phyloP scores from a whole-genome alignment of 2,888 invertebrate genomes.

The Asteroscopus sphinx region DNA sequence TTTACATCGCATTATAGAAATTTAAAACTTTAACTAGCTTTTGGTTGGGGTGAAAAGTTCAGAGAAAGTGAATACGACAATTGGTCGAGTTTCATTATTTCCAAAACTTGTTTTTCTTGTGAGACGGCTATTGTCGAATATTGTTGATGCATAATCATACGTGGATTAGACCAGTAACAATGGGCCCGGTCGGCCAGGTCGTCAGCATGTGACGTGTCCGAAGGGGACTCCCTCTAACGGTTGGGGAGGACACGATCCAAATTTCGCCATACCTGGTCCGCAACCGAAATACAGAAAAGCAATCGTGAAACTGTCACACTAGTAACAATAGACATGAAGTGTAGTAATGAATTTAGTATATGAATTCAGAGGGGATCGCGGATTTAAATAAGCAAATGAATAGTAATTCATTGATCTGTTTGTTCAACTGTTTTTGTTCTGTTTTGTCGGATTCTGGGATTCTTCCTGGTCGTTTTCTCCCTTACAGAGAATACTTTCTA shows the following conservation, averaged over 20 bases:
- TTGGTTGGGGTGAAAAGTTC: constrained; percentile 68
- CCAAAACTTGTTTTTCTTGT: constrained; percentile 82
- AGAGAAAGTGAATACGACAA: constrained; percentile 80
- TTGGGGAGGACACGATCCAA: constrained; percentile 66
- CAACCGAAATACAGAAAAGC: constrained; percentile 44
- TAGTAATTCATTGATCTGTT: constrained; percentile 31
- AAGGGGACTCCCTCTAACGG: constrained; percentile 73
- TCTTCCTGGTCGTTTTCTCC: constrained; percentile 10
- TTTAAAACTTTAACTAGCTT: constrained; percentile 69
- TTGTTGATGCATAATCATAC: constrained; percentile 82
- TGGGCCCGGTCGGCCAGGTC: constrained; percentile 71
- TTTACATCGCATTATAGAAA: constrained; percentile 68
- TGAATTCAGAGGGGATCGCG: constrained; percentile 40
- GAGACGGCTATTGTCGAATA: constrained; percentile 71
- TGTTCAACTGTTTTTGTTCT: constrained; percentile 35
- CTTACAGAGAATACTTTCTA: constrained; percentile 1
- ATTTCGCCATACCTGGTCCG: constrained; percentile 58
- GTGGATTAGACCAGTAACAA: constrained; percentile 80
- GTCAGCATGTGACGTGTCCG: constrained; percentile 78
- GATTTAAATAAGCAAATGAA: constrained; percentile 40
- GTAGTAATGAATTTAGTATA: constrained; percentile 51
- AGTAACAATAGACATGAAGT: constrained; percentile 53
- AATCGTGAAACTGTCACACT: constrained; percentile 60
- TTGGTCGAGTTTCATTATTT: constrained; percentile 78
- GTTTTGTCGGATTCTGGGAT: constrained; percentile 26